Base-by-base conservation (phyloP, 2,797 vertebrate species). In the Coregonus ussuriensis region DNA sequence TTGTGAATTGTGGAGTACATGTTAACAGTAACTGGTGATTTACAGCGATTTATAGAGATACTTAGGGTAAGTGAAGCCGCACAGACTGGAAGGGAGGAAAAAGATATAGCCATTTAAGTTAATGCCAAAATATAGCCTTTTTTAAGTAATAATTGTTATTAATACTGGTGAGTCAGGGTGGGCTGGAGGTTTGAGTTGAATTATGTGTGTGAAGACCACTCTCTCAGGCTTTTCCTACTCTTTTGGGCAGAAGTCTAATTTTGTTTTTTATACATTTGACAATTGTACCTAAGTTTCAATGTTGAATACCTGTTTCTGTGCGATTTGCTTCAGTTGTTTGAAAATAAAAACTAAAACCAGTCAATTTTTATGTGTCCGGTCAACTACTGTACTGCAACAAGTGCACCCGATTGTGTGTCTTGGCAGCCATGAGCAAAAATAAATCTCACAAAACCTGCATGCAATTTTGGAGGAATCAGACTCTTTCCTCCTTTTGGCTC, bases 1-100 rank as follows among this genome's bases (percentile, higher is more conserved):
- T 97, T 96, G 97, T 89, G 93, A 95, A 93, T 95, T 94, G 95
- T 91, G 94, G 93, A 93, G 93, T 95, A 95, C 94, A 96, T 96
- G 96, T 96, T 97, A 97, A 96, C 96, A 94, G 96, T 95, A 95
- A 93, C 89, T 87, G 88, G 87, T 98, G 96, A 97, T 3, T 2
- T 33, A 33, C 31, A 33, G 31, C 2, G 31, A 33, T 99, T 98
- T 97, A 97, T 97, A 91, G 96, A 96, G 94, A 98, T 97, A 98
- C 96, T 98, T 96, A 98, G 95, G 94, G 96, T 96, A 97, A 98
- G 96, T 97, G 96, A 97, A 96, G 96, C 95, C 93, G 95, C 95
- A 95, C 96, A 95, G 92, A 95, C 94, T 94, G 83, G 74, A 95
- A 93, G 31, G 31, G 31, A 33, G 95, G 94, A 93, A 90, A 94